Base-by-base conservation (phyloP, 2,888 invertebrate species). In the Ceramica pisi region DNA sequence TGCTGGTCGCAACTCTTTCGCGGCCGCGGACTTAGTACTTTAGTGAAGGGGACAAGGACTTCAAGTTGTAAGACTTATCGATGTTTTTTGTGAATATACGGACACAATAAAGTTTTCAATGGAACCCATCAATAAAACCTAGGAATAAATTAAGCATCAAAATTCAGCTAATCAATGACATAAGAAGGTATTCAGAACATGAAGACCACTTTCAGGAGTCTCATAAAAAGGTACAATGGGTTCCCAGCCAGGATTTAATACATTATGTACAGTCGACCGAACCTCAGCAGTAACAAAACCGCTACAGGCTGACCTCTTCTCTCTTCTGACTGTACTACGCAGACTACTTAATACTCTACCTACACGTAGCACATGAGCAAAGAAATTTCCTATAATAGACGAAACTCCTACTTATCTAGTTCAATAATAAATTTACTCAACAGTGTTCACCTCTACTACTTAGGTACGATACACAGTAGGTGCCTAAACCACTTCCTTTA, bases 1-100 rank as follows among this genome's bases (percentile, higher is more conserved):
- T 91, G 87, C 91, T 89, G 91, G 90, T 92, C 91, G 92, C 94
- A 94, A 94, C 94, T 95, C 94, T 93, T 94, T 93, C 90, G 90
- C 88, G 87, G 86, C 87, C 87, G 86, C 88, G 88, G 89, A 86
- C 86, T 88, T 88, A 86, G 81, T 72, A 69, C 48, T 21, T 23
- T 90, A 91, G 90, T 66, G 91, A 75, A 75, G 86, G 91, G 19
- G 16, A 23, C 16, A 26, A 9, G 7, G n/a, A 21, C 21, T 9
- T 12, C 19, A 9, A 53, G 14, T 38, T 46, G 35, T 57, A 26
- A 21, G 23, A 35, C 9, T 59, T 63, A 23, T 71, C 71, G 75
- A 78, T 60, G 8, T 26, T 71, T 46, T 14, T 23, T 48, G 12
- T 38, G 51, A 41, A 48, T 5, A 46, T 55, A 16, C 4, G 14